Evolutionary conservation across 2,888 invertebrate species (phyloP), one percentile per base, ranked within the genome.

Genomic region (Rhogogaster chlorosoma): DNA sequence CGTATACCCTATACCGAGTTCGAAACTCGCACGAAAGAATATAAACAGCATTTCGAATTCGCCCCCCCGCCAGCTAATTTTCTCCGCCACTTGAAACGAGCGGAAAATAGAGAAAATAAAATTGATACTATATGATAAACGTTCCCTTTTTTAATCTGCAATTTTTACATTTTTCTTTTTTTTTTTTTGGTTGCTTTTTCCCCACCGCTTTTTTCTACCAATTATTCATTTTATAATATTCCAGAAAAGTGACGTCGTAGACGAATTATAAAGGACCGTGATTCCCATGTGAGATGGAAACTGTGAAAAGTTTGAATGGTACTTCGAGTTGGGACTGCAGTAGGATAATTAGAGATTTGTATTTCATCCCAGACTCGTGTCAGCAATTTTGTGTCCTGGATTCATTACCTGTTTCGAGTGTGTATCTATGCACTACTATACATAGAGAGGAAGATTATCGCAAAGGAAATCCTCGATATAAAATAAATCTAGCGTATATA

Each of bases 311-410:
- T 77, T 77, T 77, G 29, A 53, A 77, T 49, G 53, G 53, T 77
- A 77, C 77, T 77, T 45, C 45, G 77, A 77, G 77, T 53, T 53
- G 22, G 42, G 4, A 42, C 22, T 38, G 42, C 71, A 73, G 71
- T 73, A 42, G 71, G 38, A 73, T 73, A 73, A 73, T 73, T 73
- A 73, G 71, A 73, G 42, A 73, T 73, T 73, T 73, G 36, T 73
- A 42, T 73, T 73, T 67, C 67, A 67, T 67, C 15, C 18, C 29
- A 26, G 67, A 67, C 67, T 67, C 67, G 32, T 67, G 67, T 67
- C 67, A 67, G 67, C 67, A 32, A 67, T 67, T 67, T 67, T 18
- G 32, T 67, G 18, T 67, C 67, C 67, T 67, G 18, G 32, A 32
- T 32, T 32, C 32, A 67, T 67, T 67, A 67, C 29, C 29, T 67